Base-by-base conservation (phyloP, 2,888 invertebrate genomes). In the Malthinus flaveolus region DNA sequence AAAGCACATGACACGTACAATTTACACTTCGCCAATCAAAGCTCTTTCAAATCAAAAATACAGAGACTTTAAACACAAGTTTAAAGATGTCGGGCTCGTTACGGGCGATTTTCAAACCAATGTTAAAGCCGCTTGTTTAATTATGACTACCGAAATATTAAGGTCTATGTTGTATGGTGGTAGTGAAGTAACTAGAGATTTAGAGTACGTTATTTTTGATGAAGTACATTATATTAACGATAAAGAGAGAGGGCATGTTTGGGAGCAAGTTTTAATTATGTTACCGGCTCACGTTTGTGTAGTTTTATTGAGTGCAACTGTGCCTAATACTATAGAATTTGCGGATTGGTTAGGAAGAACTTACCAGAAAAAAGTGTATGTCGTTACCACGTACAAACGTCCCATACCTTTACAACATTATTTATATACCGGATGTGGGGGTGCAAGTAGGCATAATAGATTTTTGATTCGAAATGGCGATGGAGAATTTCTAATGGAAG, bases 221-320 rank as follows among this genome's bases (percentile, higher is more conserved):
- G 99, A 99, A 81, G 97, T 98, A 6, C 99, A 99, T 78, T 99
- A 99, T 74, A 95, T 99, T 64, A 99, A 98, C 78, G 95, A 99
- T 58, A 72, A 74, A 59, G 77, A 78, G 87, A 83, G 99, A 63
- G 99, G 99, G 8, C 96, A 98, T 73, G 99, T 99, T 0, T 99
- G 99, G 99, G 99, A 99, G 79, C 98, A 99, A 80, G 96, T 77
- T 0, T 82, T 99, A 3, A 99, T 99, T 69, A 85, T 99, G 75
- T 79, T 99, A 50, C 98, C 99, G 0, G 87, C 90, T 5, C 95
- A 95, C 76, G 96, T 99, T 6, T 93, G 90, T 68, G 95, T 99
- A 61, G 95, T 99, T 32, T 90, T 99, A 87, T 80, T 99, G 39
- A 97, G 96, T 74, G 99, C 99, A 0, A 99, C 99, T 0, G 98